Evolutionary conservation across 2,113 vertebrate species (phyloP).

Genomic region (Pygoscelis adeliae): DNA sequence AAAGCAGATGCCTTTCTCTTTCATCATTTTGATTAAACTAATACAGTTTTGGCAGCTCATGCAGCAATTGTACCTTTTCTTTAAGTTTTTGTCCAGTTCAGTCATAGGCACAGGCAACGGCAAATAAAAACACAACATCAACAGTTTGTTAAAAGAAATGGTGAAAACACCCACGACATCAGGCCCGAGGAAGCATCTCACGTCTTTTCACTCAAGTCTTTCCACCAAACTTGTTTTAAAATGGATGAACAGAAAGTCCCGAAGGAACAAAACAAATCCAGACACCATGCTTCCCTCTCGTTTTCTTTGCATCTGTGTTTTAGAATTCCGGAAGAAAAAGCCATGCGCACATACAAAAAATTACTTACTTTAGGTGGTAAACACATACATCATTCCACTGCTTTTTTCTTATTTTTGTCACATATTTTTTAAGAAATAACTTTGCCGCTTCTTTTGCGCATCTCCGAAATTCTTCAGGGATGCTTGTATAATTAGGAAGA

Average conservation of each 20-base stretch:
- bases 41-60: neutral
- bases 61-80: neutral
- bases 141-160: neutral
- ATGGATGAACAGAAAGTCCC: neutral
- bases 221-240: neutral
- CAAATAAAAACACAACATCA: neutral
- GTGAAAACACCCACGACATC: neutral
- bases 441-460: neutral
- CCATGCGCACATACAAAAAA: neutral
- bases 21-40: neutral
- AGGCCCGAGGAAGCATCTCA: neutral
- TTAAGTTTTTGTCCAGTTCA: neutral
- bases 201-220: neutral
- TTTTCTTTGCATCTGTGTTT: neutral
- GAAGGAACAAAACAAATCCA: conserved; percentile 1
- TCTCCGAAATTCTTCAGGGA: neutral
- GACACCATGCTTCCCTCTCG: neutral
- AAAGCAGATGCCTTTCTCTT: neutral
- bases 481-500: neutral
- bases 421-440: neutral
- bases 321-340: neutral
- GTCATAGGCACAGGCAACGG: neutral
- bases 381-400: neutral
- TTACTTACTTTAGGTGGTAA: neutral
- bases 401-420: neutral